Base-by-base conservation (phyloP, 1,140 invertebrate genomes). In the Drusus annulatus region DNA sequence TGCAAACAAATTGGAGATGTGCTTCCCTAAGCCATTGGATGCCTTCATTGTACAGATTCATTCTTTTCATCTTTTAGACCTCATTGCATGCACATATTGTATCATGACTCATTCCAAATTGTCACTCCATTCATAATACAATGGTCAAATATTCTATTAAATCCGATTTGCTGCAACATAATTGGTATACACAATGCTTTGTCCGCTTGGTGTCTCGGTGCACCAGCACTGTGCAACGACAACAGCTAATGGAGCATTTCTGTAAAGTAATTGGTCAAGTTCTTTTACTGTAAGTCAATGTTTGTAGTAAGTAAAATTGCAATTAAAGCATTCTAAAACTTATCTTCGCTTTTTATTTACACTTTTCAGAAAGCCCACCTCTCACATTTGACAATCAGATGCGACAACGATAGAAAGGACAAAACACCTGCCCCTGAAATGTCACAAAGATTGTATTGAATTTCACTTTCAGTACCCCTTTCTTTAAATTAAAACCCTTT, bases 261-360 rank as follows among this genome's bases (percentile, higher is more conserved):
- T 83, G 81, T 80, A 76, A 83, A 83, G 75, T 83, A 80, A 80
- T 83, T 79, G 82, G 78, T 83, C 79, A 81, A 65, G 78, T 79
- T 81, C 77, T 83, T 74, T 63, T 79, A 83, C 56, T 77, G 21
- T 83, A 83, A 83, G 79, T 83, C 78, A 80, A 83, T 83, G 82
- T 83, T 81, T 83, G 82, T 83, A 83, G 82, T 63, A 83, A 83
- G 79, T 83, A 81, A 83, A 65, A 80, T 83, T 83, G 82, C 81
- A 83, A 83, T 81, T 83, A 83, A 83, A 81, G 78, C 75, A 83
- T 81, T 81, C 73, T 83, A 79, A 83, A 83, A 83, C 71, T 73
- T 80, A n/a, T 17, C 45, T 5, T 2, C 15, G 31, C 19, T 51
- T 52, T 78, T 78, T 78, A 50, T 69, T 50, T 69, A 17, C 23